Evolutionary conservation across 1,140 invertebrate genomes (phyloP).

Genomic region (Thereuonema tuberculata): DNA sequence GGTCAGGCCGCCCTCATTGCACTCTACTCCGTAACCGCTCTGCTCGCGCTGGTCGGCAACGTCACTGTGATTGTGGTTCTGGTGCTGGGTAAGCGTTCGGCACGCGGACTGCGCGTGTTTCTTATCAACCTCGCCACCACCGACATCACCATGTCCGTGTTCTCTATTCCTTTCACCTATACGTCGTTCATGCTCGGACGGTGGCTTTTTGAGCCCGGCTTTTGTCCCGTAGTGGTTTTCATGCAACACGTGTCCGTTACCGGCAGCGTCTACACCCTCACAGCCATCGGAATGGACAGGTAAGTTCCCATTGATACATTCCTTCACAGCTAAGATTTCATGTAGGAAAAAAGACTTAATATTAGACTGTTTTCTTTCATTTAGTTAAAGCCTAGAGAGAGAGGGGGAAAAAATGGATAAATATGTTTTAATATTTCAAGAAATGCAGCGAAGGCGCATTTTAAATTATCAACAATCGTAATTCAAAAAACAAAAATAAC

Average conservation of each 20-base stretch:
- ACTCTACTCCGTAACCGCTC: conserved; percentile 30
- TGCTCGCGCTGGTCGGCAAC: conserved; percentile 28
- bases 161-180: conserved; percentile 37
- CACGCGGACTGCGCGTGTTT: conserved; percentile 28
- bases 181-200: conserved; percentile 32
- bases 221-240: conserved; percentile 32
- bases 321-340: too few relatives aligned
- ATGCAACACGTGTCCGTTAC: conserved; percentile 32
- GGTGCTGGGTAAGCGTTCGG: conserved; percentile 27
- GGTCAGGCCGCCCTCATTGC: conserved; percentile 26
- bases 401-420: too few relatives aligned
- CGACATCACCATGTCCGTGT: conserved; percentile 33
- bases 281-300: conserved; percentile 35
- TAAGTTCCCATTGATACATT: too few relatives aligned
- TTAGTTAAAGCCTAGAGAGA: too few relatives aligned
- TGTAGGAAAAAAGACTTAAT: too few relatives aligned
- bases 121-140: conserved; percentile 33
- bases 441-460: too few relatives aligned
- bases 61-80: conserved; percentile 31
- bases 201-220: conserved; percentile 31
- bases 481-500: too few relatives aligned
- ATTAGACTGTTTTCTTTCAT: too few relatives aligned
- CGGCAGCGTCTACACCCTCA: conserved; percentile 33
- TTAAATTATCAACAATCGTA: too few relatives aligned
- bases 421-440: too few relatives aligned